Conservation (phyloP, 2,113 vertebrate species). For the Macrotis lagotis region DNA sequence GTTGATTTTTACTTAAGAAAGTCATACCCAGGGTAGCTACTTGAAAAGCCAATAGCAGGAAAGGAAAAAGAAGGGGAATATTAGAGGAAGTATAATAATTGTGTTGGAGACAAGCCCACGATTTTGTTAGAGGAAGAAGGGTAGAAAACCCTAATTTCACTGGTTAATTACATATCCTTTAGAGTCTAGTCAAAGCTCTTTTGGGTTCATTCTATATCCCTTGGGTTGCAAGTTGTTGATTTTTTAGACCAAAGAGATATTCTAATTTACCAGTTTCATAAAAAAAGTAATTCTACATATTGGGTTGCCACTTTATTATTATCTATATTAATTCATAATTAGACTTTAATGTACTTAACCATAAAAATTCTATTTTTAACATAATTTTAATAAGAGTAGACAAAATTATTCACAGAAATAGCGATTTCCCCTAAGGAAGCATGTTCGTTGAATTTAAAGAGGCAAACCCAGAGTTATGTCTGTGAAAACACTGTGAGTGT, state of each 20-base stretch:
- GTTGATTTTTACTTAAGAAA: not conserved
- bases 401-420: not conserved
- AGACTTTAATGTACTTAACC: not conserved
- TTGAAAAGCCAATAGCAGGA: not conserved
- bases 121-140: not conserved
- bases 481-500: no score
- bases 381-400: not conserved
- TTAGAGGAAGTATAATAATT: not conserved
- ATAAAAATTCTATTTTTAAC: not conserved
- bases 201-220: not conserved
- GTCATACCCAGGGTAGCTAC: not conserved
- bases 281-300: not conserved
- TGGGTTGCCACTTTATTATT: not conserved
- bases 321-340: not conserved
- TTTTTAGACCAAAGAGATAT: not conserved
- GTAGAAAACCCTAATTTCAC: not conserved
- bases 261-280: not conserved
- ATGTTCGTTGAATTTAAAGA: no score
- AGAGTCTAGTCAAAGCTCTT: not conserved
- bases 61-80: not conserved
- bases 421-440: not conserved
- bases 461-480: no score
- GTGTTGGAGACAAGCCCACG: not conserved
- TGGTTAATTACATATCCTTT: not conserved
- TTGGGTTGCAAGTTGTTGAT: not conserved